These are phyloP conservation scores for Diplodus sargus DNA, from an alignment of 2,797 vertebrate genomes.

Conservation along the genomic window DNA sequence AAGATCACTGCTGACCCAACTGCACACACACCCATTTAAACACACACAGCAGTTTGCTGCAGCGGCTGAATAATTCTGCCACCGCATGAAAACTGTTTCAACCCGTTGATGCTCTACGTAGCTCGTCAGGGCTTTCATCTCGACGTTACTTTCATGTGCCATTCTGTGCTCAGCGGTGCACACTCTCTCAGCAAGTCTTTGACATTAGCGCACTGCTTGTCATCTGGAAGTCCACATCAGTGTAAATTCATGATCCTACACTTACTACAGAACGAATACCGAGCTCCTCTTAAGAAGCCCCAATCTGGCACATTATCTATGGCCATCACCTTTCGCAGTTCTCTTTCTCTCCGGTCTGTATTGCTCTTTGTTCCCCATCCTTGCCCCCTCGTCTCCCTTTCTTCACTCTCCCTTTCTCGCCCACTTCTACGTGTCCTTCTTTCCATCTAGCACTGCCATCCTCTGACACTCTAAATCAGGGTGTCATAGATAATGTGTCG, in stretches of 20 bases:
- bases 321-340: conserved; percentile 40
- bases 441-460: conserved; percentile 6
- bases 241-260: conserved; percentile 45
- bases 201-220: conserved; percentile 62
- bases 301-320: too few relatives aligned
- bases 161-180: conserved; percentile 52
- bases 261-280: conserved; percentile 44
- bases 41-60: conserved; percentile 64
- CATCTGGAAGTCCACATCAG: conserved; percentile 55
- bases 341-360: not conserved
- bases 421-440: not conserved
- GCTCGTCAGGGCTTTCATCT: conserved; percentile 71
- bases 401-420: conserved; percentile 7
- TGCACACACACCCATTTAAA: conserved; percentile 24
- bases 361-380: conserved; percentile 21
- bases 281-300: conserved; percentile 29
- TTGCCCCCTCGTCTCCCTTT: conserved; percentile 4
- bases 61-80: conserved; percentile 70
- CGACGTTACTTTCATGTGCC: conserved; percentile 66
- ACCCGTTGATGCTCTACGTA: conserved; percentile 15
- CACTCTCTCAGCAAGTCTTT: conserved; percentile 61
- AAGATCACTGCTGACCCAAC: conserved; percentile 60
- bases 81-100: conserved; percentile 50
- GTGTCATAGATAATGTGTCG: conserved; percentile 41
- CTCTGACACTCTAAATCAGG: conserved; percentile 51